Base-by-base conservation (phyloP, 2,113 vertebrate species). In the Anser cygnoides region DNA sequence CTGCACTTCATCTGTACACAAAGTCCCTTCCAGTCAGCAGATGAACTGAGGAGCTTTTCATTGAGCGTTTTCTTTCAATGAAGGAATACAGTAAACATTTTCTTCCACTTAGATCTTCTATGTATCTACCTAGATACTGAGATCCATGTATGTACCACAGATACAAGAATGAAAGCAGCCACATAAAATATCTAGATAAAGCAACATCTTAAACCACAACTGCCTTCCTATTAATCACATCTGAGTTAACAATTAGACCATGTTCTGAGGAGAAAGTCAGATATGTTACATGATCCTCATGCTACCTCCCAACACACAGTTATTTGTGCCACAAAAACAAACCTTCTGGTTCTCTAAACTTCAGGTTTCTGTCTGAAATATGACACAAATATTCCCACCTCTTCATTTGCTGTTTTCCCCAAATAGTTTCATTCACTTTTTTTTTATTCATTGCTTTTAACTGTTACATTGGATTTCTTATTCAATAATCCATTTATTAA, bases 161-260 rank as follows among this genome's bases (percentile, higher is more conserved):
- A 44, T 11, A 74, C 41, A 49, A 0, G 0, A 80, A 29, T 0
- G 0, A 3, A 2, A 72, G 66, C 29, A n/a, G 50, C 43, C 57
- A 20, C 5, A 12, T 49, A 33, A 85, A 90, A 31, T 13, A 84
- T 62, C 35, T 79, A 35, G 29, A 55, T 14, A 63, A 87, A 84
- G 4, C 1, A 41, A 25, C 41, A 50, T 6, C 65, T 77, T 39
- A 77, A 74, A 39, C 14, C 61, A 80, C 59, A 61, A 4, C 31
- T 39, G 12, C 66, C 29, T 41, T 4, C 63, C 17, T 70, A 15
- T 0, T 8, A 43, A 77, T 39, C 29, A 37, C 31, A 37, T 14
- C 39, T 21, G 31, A 81, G 11, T 70, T 66, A 72, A 67, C 29
- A 46, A 1, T 7, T 0, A 5, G 9, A 79, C 28, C 23, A 44